A percentile compares a stretch with the other conserved stretches of the same genome.
These are phyloP conservation scores for Drosophila nigritarsus DNA, from an alignment of 2,888 invertebrate genomes.

Conservation along the genomic window DNA sequence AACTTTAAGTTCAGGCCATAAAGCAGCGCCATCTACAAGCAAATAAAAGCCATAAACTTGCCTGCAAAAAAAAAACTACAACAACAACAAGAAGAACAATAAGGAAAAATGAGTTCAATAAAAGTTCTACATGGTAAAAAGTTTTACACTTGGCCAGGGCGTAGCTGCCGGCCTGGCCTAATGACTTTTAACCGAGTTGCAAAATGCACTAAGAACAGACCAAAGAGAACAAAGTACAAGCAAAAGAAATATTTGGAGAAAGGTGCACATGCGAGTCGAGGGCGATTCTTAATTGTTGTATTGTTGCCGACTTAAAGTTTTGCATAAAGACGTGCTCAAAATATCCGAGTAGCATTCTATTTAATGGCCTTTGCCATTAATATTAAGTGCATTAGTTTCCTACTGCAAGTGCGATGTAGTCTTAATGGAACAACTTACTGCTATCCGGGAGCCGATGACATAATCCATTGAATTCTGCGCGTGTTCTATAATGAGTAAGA, in stretches of 20 bases:
- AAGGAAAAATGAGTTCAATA: conserved; percentile 68
- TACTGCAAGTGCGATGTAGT: conserved; percentile 41
- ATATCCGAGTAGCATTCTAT: conserved; percentile 59
- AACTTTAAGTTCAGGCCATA: conserved; percentile 71
- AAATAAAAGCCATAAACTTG: conserved; percentile 43
- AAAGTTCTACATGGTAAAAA: conserved; percentile 67
- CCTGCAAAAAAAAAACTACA: not conserved
- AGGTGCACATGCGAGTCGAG: conserved; percentile 15
- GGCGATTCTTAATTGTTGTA: conserved; percentile 66
- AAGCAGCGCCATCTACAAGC: conserved; percentile 39
- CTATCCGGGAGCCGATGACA: conserved; percentile 28
- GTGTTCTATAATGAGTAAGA: not conserved
- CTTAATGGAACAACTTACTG: conserved; percentile 28
- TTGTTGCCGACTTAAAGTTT: conserved; percentile 57
- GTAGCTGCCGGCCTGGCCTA: conserved; percentile 61
- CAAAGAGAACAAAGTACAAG: not conserved
- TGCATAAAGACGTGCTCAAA: conserved; percentile 60
- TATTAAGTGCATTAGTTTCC: conserved; percentile 47
- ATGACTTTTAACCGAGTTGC: conserved; percentile 77
- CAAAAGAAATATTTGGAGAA: conserved; percentile 22
- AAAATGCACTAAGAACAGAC: conserved; percentile 48
- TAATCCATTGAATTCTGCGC: not conserved
- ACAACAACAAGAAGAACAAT: conserved; percentile 23
- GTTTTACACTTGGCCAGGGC: conserved; percentile 47
- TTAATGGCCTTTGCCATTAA: conserved; percentile 40